Evolutionary conservation across 2,888 invertebrate genomes (phyloP), one percentile per base, ranked within the genome.

Genomic region (Lacanobia wlatinum): DNA sequence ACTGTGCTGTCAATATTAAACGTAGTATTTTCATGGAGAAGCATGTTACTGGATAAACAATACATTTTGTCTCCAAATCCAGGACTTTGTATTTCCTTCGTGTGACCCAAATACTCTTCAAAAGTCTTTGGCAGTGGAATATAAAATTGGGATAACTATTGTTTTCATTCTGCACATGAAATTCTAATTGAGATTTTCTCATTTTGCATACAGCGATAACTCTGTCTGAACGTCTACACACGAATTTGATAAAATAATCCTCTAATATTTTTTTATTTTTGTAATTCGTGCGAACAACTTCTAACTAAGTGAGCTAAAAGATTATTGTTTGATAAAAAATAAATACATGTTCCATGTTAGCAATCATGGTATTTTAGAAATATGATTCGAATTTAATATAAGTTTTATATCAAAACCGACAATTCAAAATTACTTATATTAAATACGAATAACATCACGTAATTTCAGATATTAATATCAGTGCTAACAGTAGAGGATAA

Each of bases 401-500:
- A 21, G 14, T 21, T 23, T 52, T 9, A 1, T 38, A 48, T 40
- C 2, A 46, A 53, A 59, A 65, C n/a, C 9, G 38, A 52, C 4
- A 28, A 60, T 43, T 28, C 12, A 50, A 18, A 59, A 55, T 46
- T 23, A 23, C 16, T 18, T 18, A 53, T 43, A 63, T 28, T 40
- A 48, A 56, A 58, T 21, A 38, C 21, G n/a, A 58, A 53, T 28
- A 48, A 70, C 14, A 63, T 34, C 28, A 70, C 43, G 46, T 28
- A 9, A n/a, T 43, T 59, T 60, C 16, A 18, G 53, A 55, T 59
- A 63, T 65, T 61, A 64, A 55, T 43, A 63, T 50, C 10, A 46
- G 23, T 18, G 6, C 34, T 50, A 28, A 61, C 14, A 14, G 1
- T 48, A 58, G 46, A 78, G 73, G 61, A 48, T 59, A 66, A 70